Evolutionary conservation across 1,140 invertebrate species (phyloP).

Genomic region (Megalopta genalis): DNA sequence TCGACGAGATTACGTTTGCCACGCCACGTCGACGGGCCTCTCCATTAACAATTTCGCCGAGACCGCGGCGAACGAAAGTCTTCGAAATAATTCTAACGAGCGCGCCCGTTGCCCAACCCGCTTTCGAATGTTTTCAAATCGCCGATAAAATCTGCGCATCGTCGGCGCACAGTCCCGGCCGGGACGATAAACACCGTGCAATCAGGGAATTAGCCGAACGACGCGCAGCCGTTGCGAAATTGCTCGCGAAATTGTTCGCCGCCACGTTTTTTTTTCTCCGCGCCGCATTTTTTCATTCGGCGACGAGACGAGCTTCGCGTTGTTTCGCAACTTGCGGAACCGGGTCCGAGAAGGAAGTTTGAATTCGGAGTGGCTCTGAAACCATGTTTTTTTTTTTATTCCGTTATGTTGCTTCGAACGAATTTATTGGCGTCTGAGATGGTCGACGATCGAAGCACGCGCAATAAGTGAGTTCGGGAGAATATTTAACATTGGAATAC

Average conservation of each 20-base stretch:
- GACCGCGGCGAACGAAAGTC: background rate
- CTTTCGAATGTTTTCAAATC: constrained; percentile 4
- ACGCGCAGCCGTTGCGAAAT: constrained; percentile 1
- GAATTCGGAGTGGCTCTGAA: too few relatives aligned
- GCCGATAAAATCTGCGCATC: constrained; percentile 3
- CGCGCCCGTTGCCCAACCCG: background rate
- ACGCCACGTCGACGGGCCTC: too few relatives aligned
- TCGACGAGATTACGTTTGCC: background rate
- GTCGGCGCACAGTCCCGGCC: too few relatives aligned
- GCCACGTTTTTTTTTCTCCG: background rate
- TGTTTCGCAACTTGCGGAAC: constrained; percentile 10
- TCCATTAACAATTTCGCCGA: too few relatives aligned
- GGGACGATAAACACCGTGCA: background rate
- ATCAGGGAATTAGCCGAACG: constrained; percentile 7
- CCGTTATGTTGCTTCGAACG: too few relatives aligned
- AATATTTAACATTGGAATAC: too few relatives aligned
- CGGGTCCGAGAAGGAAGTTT: too few relatives aligned
- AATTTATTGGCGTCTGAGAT: too few relatives aligned
- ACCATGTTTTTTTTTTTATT: too few relatives aligned
- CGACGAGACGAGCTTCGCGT: background rate
- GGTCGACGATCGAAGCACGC: too few relatives aligned
- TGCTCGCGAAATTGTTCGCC: constrained; percentile 4
- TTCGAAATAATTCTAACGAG: background rate
- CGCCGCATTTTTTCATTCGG: background rate
- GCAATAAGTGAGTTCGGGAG: too few relatives aligned